Evolutionary conservation across 30 jellyfish, hydroid and myxozoan species (phyloP).

Genomic region (Hydra vulgaris): DNA sequence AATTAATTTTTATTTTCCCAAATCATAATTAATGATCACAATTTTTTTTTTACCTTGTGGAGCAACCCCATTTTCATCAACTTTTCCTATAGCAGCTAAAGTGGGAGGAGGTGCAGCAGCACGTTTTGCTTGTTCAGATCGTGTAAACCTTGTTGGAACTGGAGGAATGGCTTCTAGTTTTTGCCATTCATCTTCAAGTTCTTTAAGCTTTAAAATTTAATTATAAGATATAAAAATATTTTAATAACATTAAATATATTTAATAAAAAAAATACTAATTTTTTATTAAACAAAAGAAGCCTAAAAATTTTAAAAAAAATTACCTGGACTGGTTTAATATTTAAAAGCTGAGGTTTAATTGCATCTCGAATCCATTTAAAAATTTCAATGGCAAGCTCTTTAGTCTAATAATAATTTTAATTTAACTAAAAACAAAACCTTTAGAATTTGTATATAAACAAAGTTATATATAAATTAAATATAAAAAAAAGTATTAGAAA

Average conservation of each 20-base stretch:
- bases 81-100: neutral
- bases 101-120: slow-evolving; percentile 91
- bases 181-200: slow-evolving; percentile 87
- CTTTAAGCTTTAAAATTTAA: slow-evolving; percentile 61
- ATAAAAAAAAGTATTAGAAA: no score
- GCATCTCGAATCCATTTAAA: slow-evolving; percentile 94
- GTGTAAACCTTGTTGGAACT: slow-evolving; percentile 68
- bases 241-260: no score
- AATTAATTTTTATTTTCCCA: no score
- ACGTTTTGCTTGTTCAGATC: slow-evolving; percentile 71
- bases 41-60: no score
- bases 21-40: no score
- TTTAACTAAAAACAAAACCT: no score
- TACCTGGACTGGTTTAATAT: slow-evolving; percentile 92
- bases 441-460: no score
- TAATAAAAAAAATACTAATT: no score
- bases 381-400: slow-evolving; percentile 78
- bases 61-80: slow-evolving; percentile 23
- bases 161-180: slow-evolving; percentile 70
- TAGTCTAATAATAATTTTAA: slow-evolving; percentile 74
- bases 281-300: no score
- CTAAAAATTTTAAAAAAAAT: no score
- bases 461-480: no score
- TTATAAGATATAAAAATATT: no score
- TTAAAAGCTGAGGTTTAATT: slow-evolving; percentile 54